Evolutionary conservation across 2,888 invertebrate species (phyloP).

Genomic region (Autographa gamma): DNA sequence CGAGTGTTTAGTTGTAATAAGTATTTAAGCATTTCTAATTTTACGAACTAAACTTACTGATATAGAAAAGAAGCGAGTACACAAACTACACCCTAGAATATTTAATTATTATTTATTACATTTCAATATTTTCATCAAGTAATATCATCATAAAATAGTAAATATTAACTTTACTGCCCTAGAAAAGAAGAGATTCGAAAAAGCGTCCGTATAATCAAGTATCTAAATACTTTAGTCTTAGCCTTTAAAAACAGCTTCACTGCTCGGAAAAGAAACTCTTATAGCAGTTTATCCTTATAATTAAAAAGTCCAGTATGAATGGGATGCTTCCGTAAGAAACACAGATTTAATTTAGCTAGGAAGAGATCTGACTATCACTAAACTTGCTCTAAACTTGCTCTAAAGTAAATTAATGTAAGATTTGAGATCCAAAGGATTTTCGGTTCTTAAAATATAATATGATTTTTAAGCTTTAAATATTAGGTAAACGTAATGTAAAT

Average conservation of each 20-base stretch:
- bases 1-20: no score
- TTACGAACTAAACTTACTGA: no score
- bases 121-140: no score
- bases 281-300: conserved; percentile 59
- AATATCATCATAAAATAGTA: no score
- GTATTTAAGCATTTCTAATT: no score
- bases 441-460: no score
- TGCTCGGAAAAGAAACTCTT: conserved; percentile 6
- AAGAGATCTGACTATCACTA: not conserved
- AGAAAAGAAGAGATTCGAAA: not conserved
- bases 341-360: not conserved
- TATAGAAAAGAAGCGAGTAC: no score
- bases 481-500: no score
- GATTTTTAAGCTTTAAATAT: no score
- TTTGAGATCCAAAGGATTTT: not conserved
- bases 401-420: not conserved
- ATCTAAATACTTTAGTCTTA: not conserved
- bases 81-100: no score
- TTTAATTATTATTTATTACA: no score
- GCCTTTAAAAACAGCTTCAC: not conserved
- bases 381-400: not conserved
- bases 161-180: not conserved
- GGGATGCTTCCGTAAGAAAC: not conserved
- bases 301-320: conserved; percentile 57
- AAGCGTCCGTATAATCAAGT: not conserved